phyloP scores from a whole-genome alignment of 2,797 vertebrate species.

The Hemibagrus guttatus region DNA sequence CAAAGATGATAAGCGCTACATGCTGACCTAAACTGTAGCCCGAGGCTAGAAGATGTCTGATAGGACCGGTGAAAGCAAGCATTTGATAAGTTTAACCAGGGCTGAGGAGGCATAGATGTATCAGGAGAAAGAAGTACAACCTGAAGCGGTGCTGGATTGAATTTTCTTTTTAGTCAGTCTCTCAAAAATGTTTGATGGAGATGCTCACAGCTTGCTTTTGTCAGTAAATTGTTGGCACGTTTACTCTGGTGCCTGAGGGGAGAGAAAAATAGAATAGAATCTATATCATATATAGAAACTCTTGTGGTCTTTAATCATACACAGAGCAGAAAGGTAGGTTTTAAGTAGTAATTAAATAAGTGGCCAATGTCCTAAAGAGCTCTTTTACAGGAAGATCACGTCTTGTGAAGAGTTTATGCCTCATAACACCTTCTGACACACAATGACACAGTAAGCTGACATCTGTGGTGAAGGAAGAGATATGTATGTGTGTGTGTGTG shows the following conservation, averaged over 20 bases:
- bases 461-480: not conserved
- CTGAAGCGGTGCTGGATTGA: constrained; percentile 26
- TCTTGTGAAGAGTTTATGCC: constrained; percentile 16
- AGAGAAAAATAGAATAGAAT: not conserved
- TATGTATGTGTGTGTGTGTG: constrained; percentile 14
- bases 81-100: constrained; percentile 22
- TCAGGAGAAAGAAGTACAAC: constrained; percentile 13
- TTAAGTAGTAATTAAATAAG: not conserved
- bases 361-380: not conserved
- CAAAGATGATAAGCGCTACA: constrained; percentile 11
- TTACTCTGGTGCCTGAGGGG: not conserved
- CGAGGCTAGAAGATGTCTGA: constrained; percentile 17
- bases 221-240: constrained; percentile 17
- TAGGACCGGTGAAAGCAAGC: not conserved
- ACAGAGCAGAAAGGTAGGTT: not conserved
- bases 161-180: constrained; percentile 27
- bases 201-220: not conserved
- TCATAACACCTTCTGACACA: constrained; percentile 4
- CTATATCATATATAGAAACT: not conserved
- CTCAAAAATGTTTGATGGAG: not conserved
- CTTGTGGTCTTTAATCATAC: not conserved
- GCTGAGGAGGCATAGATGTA: not conserved
- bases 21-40: constrained; percentile 4
- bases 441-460: constrained; percentile 28
- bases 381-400: constrained; percentile 25